Percentiles rank a stretch among this genome's conserved stretches.
Evolutionary conservation across 2,888 invertebrate species (phyloP).

Genomic region (Eustalomyia histrio): DNA sequence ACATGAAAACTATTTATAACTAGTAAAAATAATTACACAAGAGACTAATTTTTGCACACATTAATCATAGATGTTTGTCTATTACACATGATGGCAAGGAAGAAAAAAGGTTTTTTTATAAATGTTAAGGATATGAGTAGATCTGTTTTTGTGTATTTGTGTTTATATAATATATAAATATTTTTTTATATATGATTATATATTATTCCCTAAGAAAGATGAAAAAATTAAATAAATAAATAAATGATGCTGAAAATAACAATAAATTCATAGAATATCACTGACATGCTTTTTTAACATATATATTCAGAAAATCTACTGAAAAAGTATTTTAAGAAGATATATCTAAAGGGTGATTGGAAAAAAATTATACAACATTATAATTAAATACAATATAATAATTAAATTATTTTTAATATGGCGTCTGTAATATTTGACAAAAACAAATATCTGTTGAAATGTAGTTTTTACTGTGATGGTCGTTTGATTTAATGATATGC

Average conservation of each 20-base stretch:
- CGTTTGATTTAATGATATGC: slow-evolving; percentile 8
- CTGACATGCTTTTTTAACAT: too few species aligned
- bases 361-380: too few species aligned
- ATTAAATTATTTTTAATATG: slow-evolving; percentile 42
- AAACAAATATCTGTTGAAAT: slow-evolving; percentile 20
- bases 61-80: slow-evolving; percentile 60
- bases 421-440: slow-evolving; percentile 18
- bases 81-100: slow-evolving; percentile 42
- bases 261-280: slow-evolving; percentile 39
- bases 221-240: background rate
- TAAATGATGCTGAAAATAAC: slow-evolving; percentile 41
- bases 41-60: slow-evolving; percentile 62
- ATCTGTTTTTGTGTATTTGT: background rate
- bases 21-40: slow-evolving; percentile 49
- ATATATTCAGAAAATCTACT: too few species aligned
- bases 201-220: slow-evolving; percentile 33
- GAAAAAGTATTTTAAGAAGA: slow-evolving; percentile 22
- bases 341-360: background rate
- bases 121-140: slow-evolving; percentile 7
- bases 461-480: background rate
- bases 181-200: background rate
- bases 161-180: background rate
- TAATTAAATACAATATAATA: too few species aligned
- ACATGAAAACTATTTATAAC: background rate
- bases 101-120: slow-evolving; percentile 30